These are phyloP conservation scores for Synchiropus splendidus DNA, from an alignment of 2,113 vertebrate genomes.

Conservation along the genomic window DNA sequence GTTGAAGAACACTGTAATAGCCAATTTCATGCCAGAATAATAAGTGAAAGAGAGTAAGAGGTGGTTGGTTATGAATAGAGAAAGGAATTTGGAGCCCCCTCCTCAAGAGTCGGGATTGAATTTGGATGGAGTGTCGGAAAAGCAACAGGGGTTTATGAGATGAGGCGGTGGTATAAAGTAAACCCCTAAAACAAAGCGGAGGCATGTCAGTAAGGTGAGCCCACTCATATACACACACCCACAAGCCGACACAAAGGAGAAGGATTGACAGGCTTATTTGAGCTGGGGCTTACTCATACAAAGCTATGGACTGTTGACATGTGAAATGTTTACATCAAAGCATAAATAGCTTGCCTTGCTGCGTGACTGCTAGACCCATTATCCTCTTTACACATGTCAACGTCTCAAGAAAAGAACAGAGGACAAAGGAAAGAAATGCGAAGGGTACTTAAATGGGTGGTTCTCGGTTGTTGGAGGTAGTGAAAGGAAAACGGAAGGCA, in stretches of 20 bases:
- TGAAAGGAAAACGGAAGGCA: no score
- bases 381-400: constrained; percentile 2
- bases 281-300: neutral
- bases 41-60: constrained; percentile 50
- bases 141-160: neutral
- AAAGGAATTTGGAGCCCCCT: neutral
- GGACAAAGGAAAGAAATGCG: neutral
- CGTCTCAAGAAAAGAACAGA: neutral
- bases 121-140: neutral
- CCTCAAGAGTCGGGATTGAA: neutral
- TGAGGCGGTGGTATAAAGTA: neutral
- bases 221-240: neutral
- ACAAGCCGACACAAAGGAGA: neutral
- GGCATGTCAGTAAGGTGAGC: neutral
- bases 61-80: constrained; percentile 11
- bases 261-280: neutral
- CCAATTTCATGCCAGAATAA: constrained; percentile 62
- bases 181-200: neutral
- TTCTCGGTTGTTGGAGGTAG: no score
- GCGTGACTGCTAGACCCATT: neutral
- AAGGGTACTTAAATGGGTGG: neutral
- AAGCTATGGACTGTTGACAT: neutral
- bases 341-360: neutral
- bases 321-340: constrained; percentile 3
- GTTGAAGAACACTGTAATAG: constrained; percentile 40